Conservation (phyloP, 2,797 vertebrate genomes). For the Helostoma temminkii region DNA sequence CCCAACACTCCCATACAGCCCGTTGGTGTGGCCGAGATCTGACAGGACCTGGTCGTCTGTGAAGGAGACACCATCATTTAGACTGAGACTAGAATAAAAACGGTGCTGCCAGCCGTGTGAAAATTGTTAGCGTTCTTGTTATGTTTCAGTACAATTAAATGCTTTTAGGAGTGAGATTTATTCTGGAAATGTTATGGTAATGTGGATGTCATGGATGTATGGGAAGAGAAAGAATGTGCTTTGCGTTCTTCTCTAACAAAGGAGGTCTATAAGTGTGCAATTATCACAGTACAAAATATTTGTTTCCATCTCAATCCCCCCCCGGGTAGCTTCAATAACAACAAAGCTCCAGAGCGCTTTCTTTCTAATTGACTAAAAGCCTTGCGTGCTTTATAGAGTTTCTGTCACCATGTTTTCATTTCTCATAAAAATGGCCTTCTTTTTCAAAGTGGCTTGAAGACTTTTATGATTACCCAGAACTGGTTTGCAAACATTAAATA, state of each 20-base stretch:
- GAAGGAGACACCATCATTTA: slow-evolving; percentile 47
- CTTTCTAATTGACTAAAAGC: slow-evolving; percentile 87
- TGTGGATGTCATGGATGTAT: slow-evolving; percentile 38
- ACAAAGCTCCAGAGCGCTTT: slow-evolving; percentile 73
- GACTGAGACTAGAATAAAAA: slow-evolving; percentile 42
- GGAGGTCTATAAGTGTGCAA: slow-evolving; percentile 45
- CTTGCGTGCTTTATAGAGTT: slow-evolving; percentile 84
- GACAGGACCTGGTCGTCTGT: slow-evolving; percentile 98
- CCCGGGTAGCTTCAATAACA: slow-evolving; percentile 66
- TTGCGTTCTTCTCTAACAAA: slow-evolving; percentile 48
- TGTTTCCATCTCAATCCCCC: slow-evolving; percentile 66
- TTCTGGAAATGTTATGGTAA: slow-evolving; percentile 38
- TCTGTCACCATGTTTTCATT: slow-evolving; percentile 83
- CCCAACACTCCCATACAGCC: slow-evolving; percentile 90
- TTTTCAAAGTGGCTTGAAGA: slow-evolving; percentile 75
- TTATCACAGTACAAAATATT: slow-evolving; percentile 66
- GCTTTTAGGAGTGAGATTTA: slow-evolving; percentile 70
- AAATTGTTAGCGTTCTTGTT: slow-evolving; percentile 62
- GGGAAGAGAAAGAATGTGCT: slow-evolving; percentile 51
- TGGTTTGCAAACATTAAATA: slow-evolving; percentile 73
- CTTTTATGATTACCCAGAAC: slow-evolving; percentile 82
- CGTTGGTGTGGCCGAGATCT: slow-evolving; percentile 92
- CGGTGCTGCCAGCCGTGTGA: slow-evolving; percentile 24
- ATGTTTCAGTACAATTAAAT: slow-evolving; percentile 73
- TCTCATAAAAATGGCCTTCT: slow-evolving; percentile 82